Percentiles rank a stretch among this genome's conserved stretches.
phyloP scores from a whole-genome alignment of 2,797 vertebrate species.

The Mormyrus proboscirostris region DNA sequence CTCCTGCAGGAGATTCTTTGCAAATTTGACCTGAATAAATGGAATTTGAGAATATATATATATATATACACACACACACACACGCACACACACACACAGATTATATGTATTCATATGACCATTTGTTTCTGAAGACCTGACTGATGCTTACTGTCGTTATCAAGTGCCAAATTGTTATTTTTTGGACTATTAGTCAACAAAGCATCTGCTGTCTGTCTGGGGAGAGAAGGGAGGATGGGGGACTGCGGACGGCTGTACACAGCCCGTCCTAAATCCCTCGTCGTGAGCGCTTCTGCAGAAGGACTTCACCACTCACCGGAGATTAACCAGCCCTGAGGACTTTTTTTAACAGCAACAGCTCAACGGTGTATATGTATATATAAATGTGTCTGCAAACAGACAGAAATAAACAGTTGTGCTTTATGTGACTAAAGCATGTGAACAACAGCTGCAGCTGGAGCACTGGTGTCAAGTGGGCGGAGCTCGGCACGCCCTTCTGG shows the following conservation, averaged over 20 bases:
- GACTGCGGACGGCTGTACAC: not conserved
- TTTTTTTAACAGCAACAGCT: constrained; percentile 6
- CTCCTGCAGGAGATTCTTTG: not conserved
- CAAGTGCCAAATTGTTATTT: not conserved
- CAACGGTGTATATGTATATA: not conserved
- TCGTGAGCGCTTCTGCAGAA: not conserved
- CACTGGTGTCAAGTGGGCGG: not conserved
- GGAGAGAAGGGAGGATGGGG: not conserved
- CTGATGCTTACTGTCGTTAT: not conserved
- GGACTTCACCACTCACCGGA: not conserved
- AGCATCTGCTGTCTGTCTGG: not conserved
- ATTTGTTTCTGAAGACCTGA: not conserved
- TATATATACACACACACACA: too few species aligned
- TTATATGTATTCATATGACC: constrained; percentile 5
- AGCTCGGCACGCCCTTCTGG: not conserved
- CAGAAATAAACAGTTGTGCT: constrained; percentile 5
- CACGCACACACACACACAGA: not conserved
- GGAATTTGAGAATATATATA: not conserved
- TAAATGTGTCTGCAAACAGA: constrained; percentile 4
- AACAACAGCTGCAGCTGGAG: not conserved
- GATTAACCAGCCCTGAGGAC: not conserved
- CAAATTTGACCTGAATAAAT: not conserved
- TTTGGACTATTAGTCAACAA: not conserved
- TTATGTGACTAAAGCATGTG: constrained; percentile 8
- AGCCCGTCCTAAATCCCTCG: not conserved